Evolutionary conservation across 2,797 vertebrate species (phyloP), one percentile per base, ranked within the genome.

Genomic region (Meriones psammophilus): DNA sequence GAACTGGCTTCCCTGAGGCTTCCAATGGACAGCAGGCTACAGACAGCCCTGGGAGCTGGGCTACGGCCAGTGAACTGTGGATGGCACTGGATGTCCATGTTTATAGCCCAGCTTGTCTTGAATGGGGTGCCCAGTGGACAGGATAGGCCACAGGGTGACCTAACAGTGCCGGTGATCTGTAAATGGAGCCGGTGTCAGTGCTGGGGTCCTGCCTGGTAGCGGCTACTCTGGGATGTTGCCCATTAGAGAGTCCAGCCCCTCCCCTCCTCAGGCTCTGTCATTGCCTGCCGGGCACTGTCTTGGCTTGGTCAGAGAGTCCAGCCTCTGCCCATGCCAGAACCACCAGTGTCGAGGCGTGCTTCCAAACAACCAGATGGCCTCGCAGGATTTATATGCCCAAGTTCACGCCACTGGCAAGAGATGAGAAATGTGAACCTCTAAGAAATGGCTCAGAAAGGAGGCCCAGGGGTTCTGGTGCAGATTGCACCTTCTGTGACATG

Each of bases 281-380:
- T 24, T 39, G 71, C n/a, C 68, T 80, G 56, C 66, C 1, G 24
- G 60, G 8, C n/a, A 39, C 64, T 4, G 4, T 20, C 92, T 54
- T 5, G 54, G 28, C 88, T 76, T 62, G 77, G 81, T 83, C 94
- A 87, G 86, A 15, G 0, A 76, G 87, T 86, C 58, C 73, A 85
- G 93, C 71, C 33, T 88, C 66, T 92, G 91, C n/a, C 71, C 13
- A 0, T 6, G 73, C 95, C 54, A 68, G 71, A 88, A 81, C 50
- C 0, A 0, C 83, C 24, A 9, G 64, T 7, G 12, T 62, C n/a
- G 28, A 92, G 96, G 56, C 86, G 24, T 26, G 36, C 80, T 91
- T 97, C 96, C 97, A 95, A 85, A 94, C 58, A 58, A 26, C 96
- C 96, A 97, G 97, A 94, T 98, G 96, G 95, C 64, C 93, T 96